Base-by-base conservation (phyloP, 92 coral and sea anemone genomes). In the Heteractis magnifica region DNA sequence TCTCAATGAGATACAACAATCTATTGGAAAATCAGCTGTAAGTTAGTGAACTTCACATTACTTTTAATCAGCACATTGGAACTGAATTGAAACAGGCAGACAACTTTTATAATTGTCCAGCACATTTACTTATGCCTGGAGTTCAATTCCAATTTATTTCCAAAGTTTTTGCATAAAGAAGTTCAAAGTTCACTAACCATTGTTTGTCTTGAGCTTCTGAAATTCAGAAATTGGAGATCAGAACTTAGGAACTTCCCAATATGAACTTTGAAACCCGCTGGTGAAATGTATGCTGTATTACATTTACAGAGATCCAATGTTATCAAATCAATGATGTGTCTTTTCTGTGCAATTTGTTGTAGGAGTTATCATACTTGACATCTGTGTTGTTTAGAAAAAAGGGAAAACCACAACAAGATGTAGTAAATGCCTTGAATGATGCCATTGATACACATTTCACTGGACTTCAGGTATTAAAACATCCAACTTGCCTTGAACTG, bases 1-100 rank as follows among this genome's bases (percentile, higher is more conserved):
- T 76, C 87, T 97, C 20, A 92, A 92, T 74, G 99, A 97, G 86
- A 97, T 97, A 49, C 99, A 97, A 68, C 99, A 97, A 80, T 94
- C 98, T 7, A 97, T 97, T 76, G 99, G 99, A 82, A 97, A 97
- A 86, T 97, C 99, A 51, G 91, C 99, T 60, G 99, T 97, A 71
- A 90, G 99, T 85, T 18, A 2, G 13, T 18, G 20, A 23, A 62
- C n/a, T 34, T 34, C 1, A 2, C 44, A 34, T 34, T 34, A 34
- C 44, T 34, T 34, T 34, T 2, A 34, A 34, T 2, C 44, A 34
- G 44, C 44, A 34, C 44, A 34, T 34, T 34, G 44, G 2, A 2
- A 34, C 44, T 34, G 44, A 34, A 34, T 34, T 34, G 44, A 34
- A 34, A 34, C 44, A 34, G 44, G 44, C 44, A 34, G 44, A 34